Conservation (phyloP, 2,113 vertebrate genomes). For the Gymnogyps californianus region DNA sequence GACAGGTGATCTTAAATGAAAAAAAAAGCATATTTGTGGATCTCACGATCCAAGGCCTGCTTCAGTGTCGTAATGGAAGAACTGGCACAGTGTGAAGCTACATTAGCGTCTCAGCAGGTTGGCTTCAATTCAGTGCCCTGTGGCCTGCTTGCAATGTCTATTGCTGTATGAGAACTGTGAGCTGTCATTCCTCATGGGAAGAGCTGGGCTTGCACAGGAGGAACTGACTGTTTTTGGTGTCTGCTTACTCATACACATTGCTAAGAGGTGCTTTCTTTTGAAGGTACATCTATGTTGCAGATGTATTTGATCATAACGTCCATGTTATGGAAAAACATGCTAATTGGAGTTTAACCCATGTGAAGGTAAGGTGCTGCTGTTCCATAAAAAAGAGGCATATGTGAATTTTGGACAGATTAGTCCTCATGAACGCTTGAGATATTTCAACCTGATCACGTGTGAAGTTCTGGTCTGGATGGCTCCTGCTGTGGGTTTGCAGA, state of each 20-base stretch:
- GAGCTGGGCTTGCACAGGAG: neutral
- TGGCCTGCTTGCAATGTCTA: neutral
- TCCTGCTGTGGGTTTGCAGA: neutral
- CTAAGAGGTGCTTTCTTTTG: conserved; percentile 43
- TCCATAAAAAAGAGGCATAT: neutral
- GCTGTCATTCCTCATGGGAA: neutral
- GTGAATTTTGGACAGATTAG: neutral
- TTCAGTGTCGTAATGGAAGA: neutral
- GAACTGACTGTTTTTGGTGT: neutral
- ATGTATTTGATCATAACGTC: conserved; percentile 70
- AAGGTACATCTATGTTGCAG: conserved; percentile 86
- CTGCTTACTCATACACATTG: neutral
- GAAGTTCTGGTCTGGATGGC: neutral
- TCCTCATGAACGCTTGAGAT: neutral
- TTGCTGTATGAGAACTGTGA: neutral
- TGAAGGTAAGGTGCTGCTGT: conserved; percentile 81
- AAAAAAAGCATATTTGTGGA: neutral
- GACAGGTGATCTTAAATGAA: neutral
- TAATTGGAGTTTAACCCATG: conserved; percentile 73
- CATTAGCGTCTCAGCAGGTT: neutral
- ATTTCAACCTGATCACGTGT: neutral
- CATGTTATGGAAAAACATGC: conserved; percentile 81
- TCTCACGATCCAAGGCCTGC: neutral
- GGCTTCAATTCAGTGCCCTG: neutral
- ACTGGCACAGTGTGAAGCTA: neutral